Base-by-base conservation (phyloP, 2,888 invertebrate species). In the Mellilla xanthometata region DNA sequence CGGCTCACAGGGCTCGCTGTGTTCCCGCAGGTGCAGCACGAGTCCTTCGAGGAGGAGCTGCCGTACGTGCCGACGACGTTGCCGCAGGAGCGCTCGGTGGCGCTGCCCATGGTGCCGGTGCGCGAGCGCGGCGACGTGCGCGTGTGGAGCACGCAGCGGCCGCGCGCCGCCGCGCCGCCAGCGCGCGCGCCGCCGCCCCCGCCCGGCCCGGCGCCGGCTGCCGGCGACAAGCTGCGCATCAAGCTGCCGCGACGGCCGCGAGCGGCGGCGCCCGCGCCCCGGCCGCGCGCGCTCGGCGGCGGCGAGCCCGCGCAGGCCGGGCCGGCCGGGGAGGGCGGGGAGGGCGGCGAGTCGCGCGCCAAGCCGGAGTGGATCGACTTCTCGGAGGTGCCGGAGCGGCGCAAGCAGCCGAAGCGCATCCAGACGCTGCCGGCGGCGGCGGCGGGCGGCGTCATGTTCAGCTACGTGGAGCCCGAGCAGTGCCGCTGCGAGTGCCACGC, bases 1-100 rank as follows among this genome's bases (percentile, higher is more conserved):
- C n/a, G n/a, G n/a, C n/a, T n/a, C n/a, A n/a, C n/a, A n/a, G n/a
- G n/a, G n/a, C n/a, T n/a, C n/a, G 22, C 27, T 33, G n/a, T 26
- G 15, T 27, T 26, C 10, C 27, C 15, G 27, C 31, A 31, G 27
- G 35, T 45, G 10, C 55, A 94, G 45, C 94, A 95, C 72, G 96
- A 96, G 71, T 96, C 96, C 26, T 95, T 95, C 69, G 96, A 96
- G 66, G 95, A 95, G 63, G 95, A 96, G 80, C 88, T 97, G 68
- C 97, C 97, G 1, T 96, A 96, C 75, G 93, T 97, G 67, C 96
- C 97, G 43, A 96, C 97, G n/a, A 97, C 96, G 40, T 84, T 97
- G 68, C 97, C 97, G 11, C 91, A 93, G 73, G 97, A 97, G 83
- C 93, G 96, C 53, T 94, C 96, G 9, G 92, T 94, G 51, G 96